Base-by-base conservation (phyloP, 2,888 invertebrate species). In the Ophonus ardosiacus region DNA sequence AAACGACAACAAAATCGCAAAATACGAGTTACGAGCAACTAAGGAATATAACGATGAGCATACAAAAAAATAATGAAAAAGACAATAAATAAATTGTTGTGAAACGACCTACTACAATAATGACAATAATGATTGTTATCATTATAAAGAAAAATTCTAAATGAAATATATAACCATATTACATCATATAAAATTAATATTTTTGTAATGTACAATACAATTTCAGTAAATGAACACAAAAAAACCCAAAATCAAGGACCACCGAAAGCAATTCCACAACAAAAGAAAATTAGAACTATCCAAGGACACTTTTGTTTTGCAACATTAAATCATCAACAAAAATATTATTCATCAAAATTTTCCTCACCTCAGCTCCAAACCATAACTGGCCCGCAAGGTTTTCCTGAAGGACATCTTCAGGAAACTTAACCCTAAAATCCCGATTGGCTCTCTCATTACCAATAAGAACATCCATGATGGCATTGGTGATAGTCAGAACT, bases 371-470 rank as follows among this genome's bases (percentile, higher is more conserved):
- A 85, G 99, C 99, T 17, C 99, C 99, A 92, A 99, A 99, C 99
- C 99, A 99, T 65, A 99, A 93, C 92, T 99, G 99, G 0, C 99
- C 99, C 57, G 99, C 98, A 86, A 99, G 93, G 92, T 98, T 99
- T 91, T 99, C 99, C 91, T 99, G 99, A 87, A 99, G 94, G 10
- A 99, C 98, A 91, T 99, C 99, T 90, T 99, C 99, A 0, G 99
- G 99, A 90, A 99, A 99, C 92, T 99, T 99, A 85, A 98, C 98
- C 74, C 99, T 94, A 92, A 99, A 99, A 88, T 99, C 98, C 65
- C 99, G 93, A 87, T 97, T 96, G 84, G 98, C 98, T 83, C 98
- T 93, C 90, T 97, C 96, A 86, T 96, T 96, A 0, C 95, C 94
- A 85, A 98, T 95, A 81, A 98, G 93, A 89, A 98, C 97, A 90